phyloP scores from a whole-genome alignment of 2,888 invertebrate genomes.

The Drosophila parthenogenetica region DNA sequence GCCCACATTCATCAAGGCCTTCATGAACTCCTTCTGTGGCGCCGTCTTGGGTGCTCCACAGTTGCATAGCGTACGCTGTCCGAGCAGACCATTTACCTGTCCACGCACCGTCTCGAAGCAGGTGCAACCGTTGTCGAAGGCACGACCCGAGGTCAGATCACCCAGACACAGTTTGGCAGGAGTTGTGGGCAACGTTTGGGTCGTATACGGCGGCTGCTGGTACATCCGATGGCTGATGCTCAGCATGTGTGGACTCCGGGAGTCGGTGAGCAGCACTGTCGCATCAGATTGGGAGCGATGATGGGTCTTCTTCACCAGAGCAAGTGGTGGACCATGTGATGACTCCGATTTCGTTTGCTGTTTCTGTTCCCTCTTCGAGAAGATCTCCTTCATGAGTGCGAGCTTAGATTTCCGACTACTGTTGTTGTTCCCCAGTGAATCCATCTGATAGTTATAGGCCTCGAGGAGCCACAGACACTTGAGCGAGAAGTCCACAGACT shows the following conservation, averaged over 20 bases:
- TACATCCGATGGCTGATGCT: slow-evolving; percentile 81
- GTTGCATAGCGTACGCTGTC: slow-evolving; percentile 91
- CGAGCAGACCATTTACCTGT: slow-evolving; percentile 89
- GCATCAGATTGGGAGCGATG: slow-evolving; percentile 92
- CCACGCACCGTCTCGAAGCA: slow-evolving; percentile 95
- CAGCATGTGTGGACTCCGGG: slow-evolving; percentile 66
- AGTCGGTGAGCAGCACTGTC: slow-evolving; percentile 87
- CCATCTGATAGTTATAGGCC: slow-evolving; percentile 89
- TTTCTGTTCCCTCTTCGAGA: slow-evolving; percentile 83
- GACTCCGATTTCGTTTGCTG: slow-evolving; percentile 48
- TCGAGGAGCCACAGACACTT: slow-evolving; percentile 98
- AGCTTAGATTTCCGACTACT: slow-evolving; percentile 83
- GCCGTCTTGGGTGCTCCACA: slow-evolving; percentile 93
- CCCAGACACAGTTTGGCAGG: slow-evolving; percentile 91
- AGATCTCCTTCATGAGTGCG: slow-evolving; percentile 85
- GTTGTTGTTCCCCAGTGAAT: slow-evolving; percentile 73
- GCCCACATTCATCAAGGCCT: slow-evolving; percentile 94
- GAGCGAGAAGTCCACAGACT: slow-evolving; percentile 97
- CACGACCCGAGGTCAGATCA: slow-evolving; percentile 96
- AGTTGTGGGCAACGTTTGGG: slow-evolving; percentile 77
- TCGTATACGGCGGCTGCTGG: slow-evolving; percentile 82
- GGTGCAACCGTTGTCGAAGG: slow-evolving; percentile 98
- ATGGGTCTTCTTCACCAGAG: slow-evolving; percentile 90
- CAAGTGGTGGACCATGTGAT: slow-evolving; percentile 42
- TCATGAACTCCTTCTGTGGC: slow-evolving; percentile 94